These are phyloP conservation scores for Scartelaos histophorus DNA, from an alignment of 2,113 vertebrate genomes.

Conservation along the genomic window DNA sequence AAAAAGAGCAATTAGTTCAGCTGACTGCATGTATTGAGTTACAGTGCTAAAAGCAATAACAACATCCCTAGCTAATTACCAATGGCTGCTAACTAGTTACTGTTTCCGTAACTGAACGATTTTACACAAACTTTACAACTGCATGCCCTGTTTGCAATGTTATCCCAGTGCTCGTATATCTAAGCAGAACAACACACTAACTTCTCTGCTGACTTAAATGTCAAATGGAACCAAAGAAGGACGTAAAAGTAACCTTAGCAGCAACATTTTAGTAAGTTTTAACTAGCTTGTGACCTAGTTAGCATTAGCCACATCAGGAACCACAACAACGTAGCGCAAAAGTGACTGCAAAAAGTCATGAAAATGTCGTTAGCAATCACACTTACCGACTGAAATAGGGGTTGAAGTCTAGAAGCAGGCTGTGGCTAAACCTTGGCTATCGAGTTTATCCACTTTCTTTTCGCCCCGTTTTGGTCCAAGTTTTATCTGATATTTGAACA, in stretches of 20 bases:
- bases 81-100: constrained; percentile 10
- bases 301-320: constrained; percentile 29
- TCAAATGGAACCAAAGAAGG: background rate
- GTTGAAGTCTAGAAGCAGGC: constrained; percentile 41
- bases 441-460: constrained; percentile 51
- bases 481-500: constrained; percentile 23
- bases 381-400: constrained; percentile 58
- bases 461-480: constrained; percentile 24
- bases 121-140: background rate
- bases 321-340: constrained; percentile 7
- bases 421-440: constrained; percentile 61
- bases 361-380: constrained; percentile 15
- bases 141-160: background rate
- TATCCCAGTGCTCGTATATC: background rate
- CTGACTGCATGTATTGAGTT: constrained; percentile 1
- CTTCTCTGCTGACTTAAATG: background rate
- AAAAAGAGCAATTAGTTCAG: background rate
- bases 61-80: constrained; percentile 8
- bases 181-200: background rate
- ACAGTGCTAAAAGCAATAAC: constrained; percentile 8
- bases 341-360: constrained; percentile 11
- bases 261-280: constrained; percentile 36
- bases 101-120: background rate
- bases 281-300: constrained; percentile 63
- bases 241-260: constrained; percentile 30